A percentile compares a stretch with the other conserved stretches of the same genome.
These are phyloP conservation scores for Ametastegia equiseti DNA, from an alignment of 2,888 invertebrate species.

Conservation along the genomic window DNA sequence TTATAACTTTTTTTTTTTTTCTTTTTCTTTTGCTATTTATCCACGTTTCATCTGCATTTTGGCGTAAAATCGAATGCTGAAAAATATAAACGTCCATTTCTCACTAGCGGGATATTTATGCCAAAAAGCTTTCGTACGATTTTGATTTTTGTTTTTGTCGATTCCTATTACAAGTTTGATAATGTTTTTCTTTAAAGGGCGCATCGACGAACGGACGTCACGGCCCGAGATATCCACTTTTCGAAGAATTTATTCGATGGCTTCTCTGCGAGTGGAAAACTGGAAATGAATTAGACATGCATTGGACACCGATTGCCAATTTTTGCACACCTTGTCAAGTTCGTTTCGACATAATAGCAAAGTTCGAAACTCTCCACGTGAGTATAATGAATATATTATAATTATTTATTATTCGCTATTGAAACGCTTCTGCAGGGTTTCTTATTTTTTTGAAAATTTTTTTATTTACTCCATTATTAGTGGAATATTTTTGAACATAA, in stretches of 20 bases:
- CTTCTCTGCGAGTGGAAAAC: slow-evolving; percentile 84
- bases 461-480: no score
- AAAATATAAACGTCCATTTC: no score
- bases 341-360: slow-evolving; percentile 88
- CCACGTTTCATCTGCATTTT: no score
- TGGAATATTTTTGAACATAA: no score
- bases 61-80: no score
- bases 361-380: slow-evolving; percentile 90
- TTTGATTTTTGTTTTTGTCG: background rate
- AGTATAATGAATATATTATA: slow-evolving; percentile 56
- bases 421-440: slow-evolving; percentile 19
- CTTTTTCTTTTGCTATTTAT: background rate
- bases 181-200: slow-evolving; percentile 60
- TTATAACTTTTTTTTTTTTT: background rate
- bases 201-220: slow-evolving; percentile 71
- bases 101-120: no score
- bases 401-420: background rate
- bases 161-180: background rate
- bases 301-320: slow-evolving; percentile 90
- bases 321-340: slow-evolving; percentile 93
- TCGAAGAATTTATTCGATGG: slow-evolving; percentile 89
- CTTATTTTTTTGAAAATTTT: background rate
- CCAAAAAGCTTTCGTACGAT: background rate
- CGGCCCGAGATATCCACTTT: slow-evolving; percentile 84
- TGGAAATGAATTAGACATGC: slow-evolving; percentile 87